Evolutionary conservation across 2,888 invertebrate genomes (phyloP), one percentile per base, ranked within the genome.

Genomic region (Anoplius nigerrimus): DNA sequence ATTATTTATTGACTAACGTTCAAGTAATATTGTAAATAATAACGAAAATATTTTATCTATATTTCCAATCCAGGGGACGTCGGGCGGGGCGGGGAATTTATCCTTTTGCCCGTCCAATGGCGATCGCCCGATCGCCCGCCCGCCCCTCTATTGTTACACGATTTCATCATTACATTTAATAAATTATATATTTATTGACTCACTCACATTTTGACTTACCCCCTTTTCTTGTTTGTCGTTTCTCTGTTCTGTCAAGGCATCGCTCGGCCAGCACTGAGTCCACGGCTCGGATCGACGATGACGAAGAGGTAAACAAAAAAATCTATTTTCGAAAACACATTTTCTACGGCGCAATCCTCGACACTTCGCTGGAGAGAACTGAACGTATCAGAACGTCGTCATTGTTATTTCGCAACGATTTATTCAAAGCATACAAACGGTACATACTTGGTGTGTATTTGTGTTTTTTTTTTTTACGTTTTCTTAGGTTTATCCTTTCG

Each of bases 161-260:
- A 88, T 88, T 88, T 88, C 88, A 87, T 88, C 88, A 88, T 88
- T 88, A 88, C 88, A 88, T 88, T 88, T 88, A 88, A 88, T 88
- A 88, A 88, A 88, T 88, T 88, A 88, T 88, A 88, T 88, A 88
- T 88, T 88, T 88, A 88, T 88, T 88, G 88, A 88, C 78, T 71
- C 79, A 78, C 66, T 74, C 59, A 82, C 82, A 81, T 84, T 80
- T 80, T 84, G 58, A 84, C 75, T 84, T 74, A 60, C 68, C 74
- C 77, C 74, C 55, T 51, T 57, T 59, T 34, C 34, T 34, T 61
- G n/a, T 52, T 58, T 56, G 22, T 48, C 34, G 34, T 11, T n/a
- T 34, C 34, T 34, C 34, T 34, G 42, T n/a, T 58, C 24, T 58
- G 15, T n/a, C 57, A 42, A 57, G 16, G 24, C n/a, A 0, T 20